Conservation (phyloP, 2,888 invertebrate species). For the Fragum fragum region DNA sequence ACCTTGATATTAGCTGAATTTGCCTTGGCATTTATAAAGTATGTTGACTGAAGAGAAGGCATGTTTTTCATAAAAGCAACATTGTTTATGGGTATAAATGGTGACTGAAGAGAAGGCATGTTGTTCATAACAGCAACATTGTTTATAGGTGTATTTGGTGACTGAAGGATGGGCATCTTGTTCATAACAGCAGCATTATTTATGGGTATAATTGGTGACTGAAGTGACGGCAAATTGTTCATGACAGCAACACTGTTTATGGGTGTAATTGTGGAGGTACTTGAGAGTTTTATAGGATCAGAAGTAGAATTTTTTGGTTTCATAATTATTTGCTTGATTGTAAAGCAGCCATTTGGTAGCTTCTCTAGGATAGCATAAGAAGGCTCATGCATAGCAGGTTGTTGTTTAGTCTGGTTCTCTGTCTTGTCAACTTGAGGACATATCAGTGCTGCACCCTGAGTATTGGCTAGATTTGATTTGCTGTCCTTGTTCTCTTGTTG, state of each 20-base stretch:
- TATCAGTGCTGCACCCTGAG: neutral
- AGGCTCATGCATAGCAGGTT: neutral
- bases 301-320: neutral
- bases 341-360: conserved; percentile 10
- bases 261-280: neutral
- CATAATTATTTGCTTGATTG: conserved; percentile 8
- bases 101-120: neutral
- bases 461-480: neutral
- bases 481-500: neutral
- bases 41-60: neutral
- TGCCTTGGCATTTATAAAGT: too few relatives aligned
- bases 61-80: neutral
- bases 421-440: neutral
- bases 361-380: conserved; percentile 12
- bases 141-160: too few relatives aligned
- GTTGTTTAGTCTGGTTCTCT: neutral
- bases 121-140: neutral
- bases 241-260: neutral
- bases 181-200: neutral
- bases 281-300: neutral
- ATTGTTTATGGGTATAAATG: too few relatives aligned
- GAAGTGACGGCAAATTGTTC: neutral
- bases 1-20: too few relatives aligned
- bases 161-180: neutral
- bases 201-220: too few relatives aligned